Evolutionary conservation across 2,797 vertebrate genomes (phyloP), one percentile per base, ranked within the genome.

Genomic region (Zenarchopterus dispar): DNA sequence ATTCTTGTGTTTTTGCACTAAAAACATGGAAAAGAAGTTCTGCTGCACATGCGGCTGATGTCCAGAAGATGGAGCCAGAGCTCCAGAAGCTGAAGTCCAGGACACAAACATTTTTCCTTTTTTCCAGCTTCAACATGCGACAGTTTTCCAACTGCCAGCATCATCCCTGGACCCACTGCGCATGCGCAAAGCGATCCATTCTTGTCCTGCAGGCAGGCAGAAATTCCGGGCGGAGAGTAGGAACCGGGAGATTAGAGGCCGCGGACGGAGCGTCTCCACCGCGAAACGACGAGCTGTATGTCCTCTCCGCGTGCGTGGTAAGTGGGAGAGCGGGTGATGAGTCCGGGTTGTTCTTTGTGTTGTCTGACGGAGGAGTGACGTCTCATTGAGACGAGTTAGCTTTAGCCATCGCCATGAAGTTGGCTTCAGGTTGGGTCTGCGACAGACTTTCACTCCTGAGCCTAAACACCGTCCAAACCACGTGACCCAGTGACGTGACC

Each of bases 181-280:
- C 91, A n/a, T 91, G 93, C 90, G 91, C 88, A 44, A 46, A 73
- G 62, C 85, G 62, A 77, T 85, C 89, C 89, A 91, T 94, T 92
- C 87, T 93, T 91, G 91, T 93, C 87, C 90, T 75, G 85, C 88
- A 81, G 88, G 81, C 89, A 90, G 86, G 79, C 33, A 36, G 11
- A 36, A 36, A 84, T 83, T 88, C 85, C 85, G 84, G 92, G 84
- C 78, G 87, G 88, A 87, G 85, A 84, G 60, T 64, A 67, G 55
- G 72, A 46, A 89, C 82, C 43, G 36, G 53, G 46, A 48, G 66
- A 77, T 55, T 36, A 64, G 39, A 82, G 78, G 81, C 88, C 85
- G 66, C 19, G 36, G 28, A 62, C 51, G 33, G 59, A 50, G 24
- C 7, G 56, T 66, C 54, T 33, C 48, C 41, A 2, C 7, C 6